Evolutionary conservation across 2,888 invertebrate species (phyloP).

Genomic region (Drosophila rellima): DNA sequence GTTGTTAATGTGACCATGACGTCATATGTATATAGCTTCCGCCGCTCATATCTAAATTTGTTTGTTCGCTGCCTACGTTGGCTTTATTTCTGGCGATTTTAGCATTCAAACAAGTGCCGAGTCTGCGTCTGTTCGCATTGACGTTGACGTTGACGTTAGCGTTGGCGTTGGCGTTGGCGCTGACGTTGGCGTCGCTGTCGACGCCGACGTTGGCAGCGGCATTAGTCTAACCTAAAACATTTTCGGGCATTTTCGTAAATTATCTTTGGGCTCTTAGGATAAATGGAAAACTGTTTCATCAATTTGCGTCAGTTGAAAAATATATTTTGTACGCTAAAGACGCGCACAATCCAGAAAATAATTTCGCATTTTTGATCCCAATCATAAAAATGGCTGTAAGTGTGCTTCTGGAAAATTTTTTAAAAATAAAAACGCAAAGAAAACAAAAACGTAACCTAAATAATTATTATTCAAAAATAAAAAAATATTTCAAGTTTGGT

Average conservation of each 20-base stretch:
- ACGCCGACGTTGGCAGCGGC: conserved; percentile 42
- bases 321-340: conserved; percentile 80
- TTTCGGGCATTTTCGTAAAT: conserved; percentile 64
- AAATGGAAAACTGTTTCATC: conserved; percentile 82
- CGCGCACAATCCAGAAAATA: conserved; percentile 53
- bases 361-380: conserved; percentile 44
- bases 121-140: conserved; percentile 36
- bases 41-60: conserved; percentile 63
- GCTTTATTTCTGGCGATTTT: conserved; percentile 75
- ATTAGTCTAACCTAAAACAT: conserved; percentile 73
- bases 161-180: conserved; percentile 18
- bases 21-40: conserved; percentile 69
- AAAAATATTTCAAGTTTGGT: neutral
- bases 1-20: conserved; percentile 45
- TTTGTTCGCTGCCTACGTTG: conserved; percentile 56
- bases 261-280: conserved; percentile 69
- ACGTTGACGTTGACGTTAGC: too few species aligned
- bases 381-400: conserved; percentile 81
- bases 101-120: conserved; percentile 53
- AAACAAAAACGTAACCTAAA: conserved; percentile 1
- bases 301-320: conserved; percentile 83
- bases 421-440: neutral
- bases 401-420: conserved; percentile 37
- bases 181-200: conserved; percentile 13
- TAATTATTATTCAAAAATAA: neutral